phyloP scores from a whole-genome alignment of 2,888 invertebrate species.

The Meteorus cinctellus region DNA sequence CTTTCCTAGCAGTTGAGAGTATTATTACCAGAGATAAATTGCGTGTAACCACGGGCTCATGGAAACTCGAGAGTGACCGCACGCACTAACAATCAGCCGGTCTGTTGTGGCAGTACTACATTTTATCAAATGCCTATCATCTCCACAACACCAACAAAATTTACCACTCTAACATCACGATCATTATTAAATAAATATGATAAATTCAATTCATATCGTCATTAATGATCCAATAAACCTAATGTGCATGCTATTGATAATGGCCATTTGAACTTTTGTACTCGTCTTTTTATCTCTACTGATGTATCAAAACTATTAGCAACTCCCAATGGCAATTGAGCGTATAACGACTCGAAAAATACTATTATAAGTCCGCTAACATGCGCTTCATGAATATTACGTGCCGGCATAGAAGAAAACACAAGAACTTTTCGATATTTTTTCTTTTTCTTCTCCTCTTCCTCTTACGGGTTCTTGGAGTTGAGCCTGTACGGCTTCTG shows the following conservation, averaged over 20 bases:
- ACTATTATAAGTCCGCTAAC: constrained; percentile 44
- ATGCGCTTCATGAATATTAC: constrained; percentile 39
- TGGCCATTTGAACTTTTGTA: background rate
- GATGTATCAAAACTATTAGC: constrained; percentile 38
- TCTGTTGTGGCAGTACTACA: background rate
- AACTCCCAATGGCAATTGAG: constrained; percentile 42
- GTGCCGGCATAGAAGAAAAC: background rate
- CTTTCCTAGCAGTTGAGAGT: constrained; percentile 48
- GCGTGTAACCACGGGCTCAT: constrained; percentile 53
- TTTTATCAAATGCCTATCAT: background rate
- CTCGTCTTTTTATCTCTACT: constrained; percentile 9
- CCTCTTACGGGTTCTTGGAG: background rate
- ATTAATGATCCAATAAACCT: background rate
- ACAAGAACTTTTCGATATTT: background rate
- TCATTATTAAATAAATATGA: background rate
- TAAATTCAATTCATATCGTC: background rate
- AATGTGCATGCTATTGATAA: background rate
- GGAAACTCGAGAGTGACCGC: constrained; percentile 14
- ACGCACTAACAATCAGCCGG: constrained; percentile 9
- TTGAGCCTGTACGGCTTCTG: background rate
- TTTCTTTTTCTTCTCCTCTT: background rate
- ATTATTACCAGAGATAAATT: constrained; percentile 63
- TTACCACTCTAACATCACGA: background rate
- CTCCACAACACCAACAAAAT: background rate
- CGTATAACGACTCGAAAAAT: constrained; percentile 44